Base-by-base conservation (phyloP, 2,113 vertebrate species). In the Semnornis frantzii region DNA sequence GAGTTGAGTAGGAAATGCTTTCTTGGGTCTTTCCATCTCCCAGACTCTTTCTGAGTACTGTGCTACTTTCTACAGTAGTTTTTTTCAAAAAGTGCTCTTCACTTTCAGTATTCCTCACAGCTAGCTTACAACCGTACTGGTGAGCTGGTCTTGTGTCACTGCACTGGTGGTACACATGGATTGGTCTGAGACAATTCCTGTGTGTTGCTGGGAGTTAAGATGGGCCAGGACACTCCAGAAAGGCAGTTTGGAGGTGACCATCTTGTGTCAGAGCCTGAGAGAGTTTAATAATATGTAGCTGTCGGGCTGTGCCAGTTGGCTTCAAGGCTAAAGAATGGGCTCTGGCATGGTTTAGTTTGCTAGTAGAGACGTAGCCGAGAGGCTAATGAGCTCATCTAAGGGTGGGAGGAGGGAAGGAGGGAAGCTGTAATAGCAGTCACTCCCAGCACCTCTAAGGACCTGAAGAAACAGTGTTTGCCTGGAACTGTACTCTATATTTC, bases 241-340 rank as follows among this genome's bases (percentile, higher is more conserved):
- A 88, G 42, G 62, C 80, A n/a, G 28, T 58, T 68, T 91, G 76
- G 52, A 94, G 85, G 54, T 0, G 3, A 58, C 23, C 72, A 78
- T 85, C 72, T 95, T 90, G 76, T 90, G 90, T 92, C 69, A 85
- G 82, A 90, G 65, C 2, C 42, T 90, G 85, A 31, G 17, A 42
- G 9, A 69, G 33, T 88, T 85, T 83, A 94, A 57, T 85, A 81
- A 58, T 30, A 58, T 3, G 88, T 71, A 81, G 76, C 62, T 1
- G 1, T 81, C 12, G 71, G 74, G 54, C 76, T 0, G 10, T 96
- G 95, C 95, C 94, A 94, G 48, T 78, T 96, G 76, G 90, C 94
- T 94, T 52, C 78, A 70, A 87, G 93, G 72, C 85, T 90, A 62
- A 85, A 91, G 96, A 95, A 94, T 58, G 88, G 93, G 65, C 85